Evolutionary conservation across 2,797 vertebrate species (phyloP).

Genomic region (Halcyon badia): DNA sequence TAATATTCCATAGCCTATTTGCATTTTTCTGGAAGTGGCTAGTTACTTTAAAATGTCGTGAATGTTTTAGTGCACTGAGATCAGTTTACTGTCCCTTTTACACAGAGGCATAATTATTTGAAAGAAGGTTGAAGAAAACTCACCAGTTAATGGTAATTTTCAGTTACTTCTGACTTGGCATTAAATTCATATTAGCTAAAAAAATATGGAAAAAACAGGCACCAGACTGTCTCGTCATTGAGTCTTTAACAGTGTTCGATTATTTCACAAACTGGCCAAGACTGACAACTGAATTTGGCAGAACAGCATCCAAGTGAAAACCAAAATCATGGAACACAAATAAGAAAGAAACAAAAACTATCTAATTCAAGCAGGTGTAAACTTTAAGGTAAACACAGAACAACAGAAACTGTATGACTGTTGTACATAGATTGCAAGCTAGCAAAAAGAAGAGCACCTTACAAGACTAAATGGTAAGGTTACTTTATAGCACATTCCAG

Average conservation of each 20-base stretch:
- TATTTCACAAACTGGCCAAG: not conserved
- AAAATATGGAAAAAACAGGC: not conserved
- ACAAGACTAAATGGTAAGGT: not conserved
- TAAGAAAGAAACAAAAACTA: not conserved
- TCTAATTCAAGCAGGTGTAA: not conserved
- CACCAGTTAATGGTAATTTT: not conserved
- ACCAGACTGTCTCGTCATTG: not conserved
- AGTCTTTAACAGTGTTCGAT: not conserved
- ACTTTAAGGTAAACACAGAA: not conserved
- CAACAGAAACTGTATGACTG: not conserved
- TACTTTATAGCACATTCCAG: not conserved
- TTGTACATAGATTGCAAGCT: not conserved
- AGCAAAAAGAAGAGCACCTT: not conserved
- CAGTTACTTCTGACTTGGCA: not conserved
- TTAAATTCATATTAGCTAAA: not conserved
- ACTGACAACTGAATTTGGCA: not conserved
- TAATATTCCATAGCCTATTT: not conserved
- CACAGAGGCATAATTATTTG: not conserved
- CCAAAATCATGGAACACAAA: rapidly evolving
- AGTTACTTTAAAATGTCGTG: not conserved
- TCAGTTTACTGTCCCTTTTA: not conserved
- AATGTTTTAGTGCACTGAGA: not conserved
- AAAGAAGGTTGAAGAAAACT: not conserved
- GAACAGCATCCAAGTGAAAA: not conserved
- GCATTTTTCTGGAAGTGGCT: not conserved